A percentile compares a stretch with the other conserved stretches of the same genome.
phyloP scores from a whole-genome alignment of 2,888 invertebrate species.

The Torymus tubicola region DNA sequence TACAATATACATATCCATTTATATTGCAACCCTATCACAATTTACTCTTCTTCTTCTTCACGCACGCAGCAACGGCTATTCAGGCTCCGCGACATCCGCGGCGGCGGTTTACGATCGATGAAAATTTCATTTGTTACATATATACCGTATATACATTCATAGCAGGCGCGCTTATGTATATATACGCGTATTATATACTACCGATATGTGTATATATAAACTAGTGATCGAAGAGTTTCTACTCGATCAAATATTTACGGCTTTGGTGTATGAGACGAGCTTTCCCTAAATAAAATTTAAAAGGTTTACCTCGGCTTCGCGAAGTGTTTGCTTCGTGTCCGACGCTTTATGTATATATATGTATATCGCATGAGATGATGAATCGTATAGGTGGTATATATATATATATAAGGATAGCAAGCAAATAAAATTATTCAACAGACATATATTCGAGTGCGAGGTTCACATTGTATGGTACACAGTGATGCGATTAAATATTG shows the following conservation, averaged over 20 bases:
- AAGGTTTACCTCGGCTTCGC: constrained; percentile 8
- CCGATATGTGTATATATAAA: background rate
- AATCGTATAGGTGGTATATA: background rate
- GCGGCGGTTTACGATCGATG: constrained; percentile 15
- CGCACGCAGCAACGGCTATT: background rate
- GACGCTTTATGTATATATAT: background rate
- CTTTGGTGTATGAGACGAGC: background rate
- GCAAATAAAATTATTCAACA: constrained; percentile 29
- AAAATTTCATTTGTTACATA: constrained; percentile 31
- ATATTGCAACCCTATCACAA: background rate
- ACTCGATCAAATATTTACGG: constrained; percentile 38
- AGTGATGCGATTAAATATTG: too few species aligned
- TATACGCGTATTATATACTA: background rate
- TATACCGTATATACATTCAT: background rate
- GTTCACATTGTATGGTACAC: too few species aligned
- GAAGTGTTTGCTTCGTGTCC: background rate
- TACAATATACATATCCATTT: too few species aligned
- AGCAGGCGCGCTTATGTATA: constrained; percentile 1
- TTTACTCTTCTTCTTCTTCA: background rate
- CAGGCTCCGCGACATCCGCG: background rate
- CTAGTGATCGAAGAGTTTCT: background rate
- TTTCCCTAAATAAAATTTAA: constrained; percentile 39
- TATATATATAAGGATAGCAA: background rate
- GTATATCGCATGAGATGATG: constrained; percentile 35
- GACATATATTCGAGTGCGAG: background rate